Conservation (phyloP, 2,797 vertebrate genomes). For the Huso huso region DNA sequence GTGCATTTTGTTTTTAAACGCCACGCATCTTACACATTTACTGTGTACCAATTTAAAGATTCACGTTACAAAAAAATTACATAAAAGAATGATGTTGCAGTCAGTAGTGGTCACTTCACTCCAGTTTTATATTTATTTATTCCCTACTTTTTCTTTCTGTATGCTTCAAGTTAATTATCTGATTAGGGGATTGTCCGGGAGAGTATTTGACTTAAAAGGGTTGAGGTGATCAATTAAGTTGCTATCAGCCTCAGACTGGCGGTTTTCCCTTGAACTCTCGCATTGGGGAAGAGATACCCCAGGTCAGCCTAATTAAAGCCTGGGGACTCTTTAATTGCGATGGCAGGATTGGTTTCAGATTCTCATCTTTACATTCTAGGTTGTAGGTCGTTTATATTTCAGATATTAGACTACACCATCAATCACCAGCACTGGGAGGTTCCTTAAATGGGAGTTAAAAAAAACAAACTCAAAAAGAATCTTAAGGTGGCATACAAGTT, state of each 20-base stretch:
- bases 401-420: constrained; percentile 71
- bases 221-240: constrained; percentile 95
- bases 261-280: constrained; percentile 80
- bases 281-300: constrained; percentile 65
- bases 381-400: constrained; percentile 71
- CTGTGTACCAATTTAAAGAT: no score
- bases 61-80: no score
- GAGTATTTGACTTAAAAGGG: constrained; percentile 95
- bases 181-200: constrained; percentile 77
- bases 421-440: constrained; percentile 71
- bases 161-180: constrained; percentile 78
- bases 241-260: constrained; percentile 89
- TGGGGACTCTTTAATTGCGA: constrained; percentile 94
- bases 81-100: no score
- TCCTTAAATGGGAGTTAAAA: constrained; percentile 26
- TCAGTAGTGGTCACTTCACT: constrained; percentile 18
- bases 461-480: no score
- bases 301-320: constrained; percentile 95
- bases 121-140: constrained; percentile 33
- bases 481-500: no score
- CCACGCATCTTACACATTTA: no score
- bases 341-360: constrained; percentile 88
- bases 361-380: constrained; percentile 62
- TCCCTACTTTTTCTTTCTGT: constrained; percentile 19
- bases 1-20: no score